Percentiles rank a stretch among this genome's conserved stretches.
Conservation (phyloP, 2,113 vertebrate species). For the Hypomesus transpacificus region DNA sequence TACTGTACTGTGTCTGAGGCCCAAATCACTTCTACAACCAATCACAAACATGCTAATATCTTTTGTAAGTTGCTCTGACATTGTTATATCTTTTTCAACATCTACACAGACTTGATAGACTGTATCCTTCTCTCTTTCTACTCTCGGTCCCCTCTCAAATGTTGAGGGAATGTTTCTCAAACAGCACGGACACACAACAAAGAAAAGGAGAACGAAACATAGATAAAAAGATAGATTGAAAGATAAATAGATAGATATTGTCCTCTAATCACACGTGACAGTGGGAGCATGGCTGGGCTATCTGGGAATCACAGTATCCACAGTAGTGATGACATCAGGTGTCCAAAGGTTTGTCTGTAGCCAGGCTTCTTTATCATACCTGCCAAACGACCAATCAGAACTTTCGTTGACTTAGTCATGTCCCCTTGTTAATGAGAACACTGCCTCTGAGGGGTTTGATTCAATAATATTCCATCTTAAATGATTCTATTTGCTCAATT, state of each 20-base stretch:
- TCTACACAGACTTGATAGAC: too few relatives aligned
- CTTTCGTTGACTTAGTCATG: constrained; percentile 54
- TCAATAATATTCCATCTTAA: not conserved
- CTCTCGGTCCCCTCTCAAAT: not conserved
- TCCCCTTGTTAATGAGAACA: constrained; percentile 66
- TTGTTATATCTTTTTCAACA: too few relatives aligned
- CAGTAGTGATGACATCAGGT: constrained; percentile 40
- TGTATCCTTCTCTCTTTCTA: not conserved
- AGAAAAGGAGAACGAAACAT: constrained; percentile 1
- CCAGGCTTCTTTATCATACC: constrained; percentile 57
- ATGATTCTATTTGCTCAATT: not conserved
- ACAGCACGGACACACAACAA: constrained; percentile 6
- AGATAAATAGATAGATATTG: constrained; percentile 41
- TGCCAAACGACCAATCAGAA: constrained; percentile 56
- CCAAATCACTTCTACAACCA: not conserved
- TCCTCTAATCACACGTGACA: constrained; percentile 23
- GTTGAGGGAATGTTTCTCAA: not conserved
- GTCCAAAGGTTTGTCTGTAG: constrained; percentile 50
- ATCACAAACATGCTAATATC: not conserved
- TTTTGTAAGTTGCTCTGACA: too few relatives aligned
- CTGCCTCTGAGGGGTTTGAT: constrained; percentile 56
- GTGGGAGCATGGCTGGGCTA: constrained; percentile 21
- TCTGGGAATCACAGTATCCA: constrained; percentile 13
- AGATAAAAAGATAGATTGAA: constrained; percentile 9
- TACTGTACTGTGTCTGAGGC: too few relatives aligned